Evolutionary conservation across 1,140 invertebrate genomes (phyloP).

Genomic region (Euura saliciscinereae): DNA sequence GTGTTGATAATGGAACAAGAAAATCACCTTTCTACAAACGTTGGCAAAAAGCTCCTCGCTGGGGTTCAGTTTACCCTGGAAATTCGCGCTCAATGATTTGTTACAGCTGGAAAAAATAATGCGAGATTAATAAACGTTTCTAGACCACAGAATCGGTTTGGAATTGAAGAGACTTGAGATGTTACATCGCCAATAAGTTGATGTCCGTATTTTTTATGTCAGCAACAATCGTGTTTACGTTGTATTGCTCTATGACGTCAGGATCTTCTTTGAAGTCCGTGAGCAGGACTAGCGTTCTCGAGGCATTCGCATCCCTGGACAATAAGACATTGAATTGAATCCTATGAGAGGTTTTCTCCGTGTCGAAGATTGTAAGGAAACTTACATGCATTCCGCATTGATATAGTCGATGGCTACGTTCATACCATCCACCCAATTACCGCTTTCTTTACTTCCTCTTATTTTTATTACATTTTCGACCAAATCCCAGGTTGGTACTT

Average conservation of each 20-base stretch:
- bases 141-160: not conserved
- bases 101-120: not conserved
- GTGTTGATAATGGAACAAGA: not conserved
- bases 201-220: not conserved
- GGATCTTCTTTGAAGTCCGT: constrained; percentile 34
- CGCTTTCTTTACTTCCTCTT: constrained; percentile 19
- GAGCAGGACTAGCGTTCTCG: constrained; percentile 24
- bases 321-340: not conserved
- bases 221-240: not conserved
- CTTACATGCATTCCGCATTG: constrained; percentile 29
- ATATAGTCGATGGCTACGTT: constrained; percentile 28
- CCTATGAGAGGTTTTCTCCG: no score
- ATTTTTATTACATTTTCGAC: constrained; percentile 32
- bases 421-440: constrained; percentile 37
- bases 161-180: not conserved
- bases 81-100: not conserved
- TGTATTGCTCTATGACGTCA: constrained; percentile 26
- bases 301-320: constrained; percentile 11
- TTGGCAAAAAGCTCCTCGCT: constrained; percentile 2
- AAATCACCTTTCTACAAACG: constrained; percentile 8
- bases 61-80: not conserved
- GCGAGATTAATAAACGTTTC: not conserved
- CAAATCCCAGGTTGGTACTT: constrained; percentile 36
- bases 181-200: not conserved
- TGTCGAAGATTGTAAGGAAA: not conserved